These are phyloP conservation scores for Apamea crenata DNA, from an alignment of 2,888 invertebrate genomes.

Conservation along the genomic window DNA sequence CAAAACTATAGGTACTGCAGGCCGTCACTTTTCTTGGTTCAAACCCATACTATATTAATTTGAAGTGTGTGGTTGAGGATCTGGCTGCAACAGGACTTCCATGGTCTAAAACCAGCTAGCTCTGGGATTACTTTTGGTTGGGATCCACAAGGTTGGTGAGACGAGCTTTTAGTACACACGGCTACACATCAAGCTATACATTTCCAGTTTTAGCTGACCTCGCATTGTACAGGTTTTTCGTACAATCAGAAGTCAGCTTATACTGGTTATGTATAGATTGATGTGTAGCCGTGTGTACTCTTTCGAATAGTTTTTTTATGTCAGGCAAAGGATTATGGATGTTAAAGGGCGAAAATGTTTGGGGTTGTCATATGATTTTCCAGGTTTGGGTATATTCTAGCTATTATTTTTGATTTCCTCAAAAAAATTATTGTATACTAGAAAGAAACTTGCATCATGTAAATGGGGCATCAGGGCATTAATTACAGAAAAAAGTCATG, in stretches of 20 bases:
- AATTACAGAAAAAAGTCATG: not conserved
- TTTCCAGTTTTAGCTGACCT: too few relatives aligned
- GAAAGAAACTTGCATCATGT: not conserved
- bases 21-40: not conserved
- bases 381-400: not conserved
- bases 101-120: not conserved
- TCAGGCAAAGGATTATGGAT: not conserved
- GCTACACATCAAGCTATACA: too few relatives aligned
- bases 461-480: not conserved
- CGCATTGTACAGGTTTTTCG: too few relatives aligned
- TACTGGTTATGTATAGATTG: too few relatives aligned
- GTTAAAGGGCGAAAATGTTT: not conserved
- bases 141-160: not conserved
- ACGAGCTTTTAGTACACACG: not conserved
- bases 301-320: not conserved
- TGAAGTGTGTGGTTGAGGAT: not conserved
- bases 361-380: not conserved
- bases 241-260: too few relatives aligned
- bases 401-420: not conserved
- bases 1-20: not conserved
- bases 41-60: not conserved
- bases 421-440: not conserved
- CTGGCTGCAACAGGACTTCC: not conserved
- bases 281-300: too few relatives aligned
- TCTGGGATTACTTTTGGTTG: not conserved